Conservation (phyloP, 2,797 vertebrate species). For the Pangasius larnaudii region DNA sequence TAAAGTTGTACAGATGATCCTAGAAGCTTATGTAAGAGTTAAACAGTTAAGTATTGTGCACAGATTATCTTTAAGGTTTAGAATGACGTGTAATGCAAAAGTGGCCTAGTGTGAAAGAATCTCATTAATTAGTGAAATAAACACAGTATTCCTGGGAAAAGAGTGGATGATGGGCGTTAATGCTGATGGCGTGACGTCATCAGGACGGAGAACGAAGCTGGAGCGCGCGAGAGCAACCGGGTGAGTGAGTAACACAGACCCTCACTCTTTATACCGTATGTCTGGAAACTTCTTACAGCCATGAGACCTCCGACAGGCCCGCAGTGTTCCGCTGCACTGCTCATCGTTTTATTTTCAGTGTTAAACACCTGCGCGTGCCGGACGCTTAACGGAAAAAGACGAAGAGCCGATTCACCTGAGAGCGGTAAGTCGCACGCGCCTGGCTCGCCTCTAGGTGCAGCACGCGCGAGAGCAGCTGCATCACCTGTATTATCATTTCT, state of each 20-base stretch:
- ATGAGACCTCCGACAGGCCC: conserved; percentile 58
- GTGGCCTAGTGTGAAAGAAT: background rate
- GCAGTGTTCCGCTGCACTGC: conserved; percentile 47
- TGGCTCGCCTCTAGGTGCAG: background rate
- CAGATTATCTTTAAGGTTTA: background rate
- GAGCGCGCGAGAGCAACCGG: background rate
- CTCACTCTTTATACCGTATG: conserved; percentile 26
- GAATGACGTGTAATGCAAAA: background rate
- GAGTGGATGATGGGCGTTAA: background rate
- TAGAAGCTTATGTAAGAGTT: background rate
- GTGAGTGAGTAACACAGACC: conserved; percentile 15
- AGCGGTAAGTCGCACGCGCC: conserved; percentile 62
- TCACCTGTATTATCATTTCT: background rate
- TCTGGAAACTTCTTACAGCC: conserved; percentile 29
- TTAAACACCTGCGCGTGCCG: conserved; percentile 44
- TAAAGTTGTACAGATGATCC: background rate
- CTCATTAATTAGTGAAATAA: background rate
- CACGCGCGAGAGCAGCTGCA: background rate
- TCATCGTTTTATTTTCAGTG: conserved; percentile 49
- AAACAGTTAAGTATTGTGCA: background rate
- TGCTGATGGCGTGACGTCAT: conserved; percentile 15
- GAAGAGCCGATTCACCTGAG: conserved; percentile 45
- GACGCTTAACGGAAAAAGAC: conserved; percentile 47
- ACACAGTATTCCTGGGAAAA: background rate
- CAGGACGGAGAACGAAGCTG: conserved; percentile 3